Conservation (phyloP, 2,113 vertebrate species). For the Desmodus rotundus region DNA sequence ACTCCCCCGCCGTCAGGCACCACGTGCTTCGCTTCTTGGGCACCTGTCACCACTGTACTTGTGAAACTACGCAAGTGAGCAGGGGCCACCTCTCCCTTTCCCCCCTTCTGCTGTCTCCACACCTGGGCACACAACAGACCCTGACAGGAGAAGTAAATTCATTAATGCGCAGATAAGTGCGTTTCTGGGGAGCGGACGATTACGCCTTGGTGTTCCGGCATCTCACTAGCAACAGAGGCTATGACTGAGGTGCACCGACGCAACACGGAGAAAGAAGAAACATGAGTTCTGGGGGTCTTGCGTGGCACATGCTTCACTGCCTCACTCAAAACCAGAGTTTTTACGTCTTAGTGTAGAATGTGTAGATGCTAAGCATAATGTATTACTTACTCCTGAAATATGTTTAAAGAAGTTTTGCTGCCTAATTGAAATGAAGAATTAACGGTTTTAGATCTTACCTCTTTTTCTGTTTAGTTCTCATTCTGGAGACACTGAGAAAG, state of each 20-base stretch:
- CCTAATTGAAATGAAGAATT: not conserved
- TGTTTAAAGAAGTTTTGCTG: not conserved
- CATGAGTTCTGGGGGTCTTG: not conserved
- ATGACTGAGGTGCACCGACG: not conserved
- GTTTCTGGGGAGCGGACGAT: not conserved
- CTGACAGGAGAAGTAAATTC: not conserved
- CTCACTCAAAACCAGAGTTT: not conserved
- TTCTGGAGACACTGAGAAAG: not conserved
- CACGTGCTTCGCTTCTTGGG: not conserved
- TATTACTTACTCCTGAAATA: not conserved
- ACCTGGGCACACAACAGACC: not conserved
- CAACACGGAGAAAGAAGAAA: no score
- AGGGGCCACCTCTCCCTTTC: not conserved
- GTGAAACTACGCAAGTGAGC: not conserved
- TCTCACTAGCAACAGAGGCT: not conserved
- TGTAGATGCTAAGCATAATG: not conserved
- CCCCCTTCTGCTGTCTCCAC: not conserved
- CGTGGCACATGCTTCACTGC: not conserved
- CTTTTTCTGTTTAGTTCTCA: not conserved
- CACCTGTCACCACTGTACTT: no score
- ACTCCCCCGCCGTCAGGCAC: no score
- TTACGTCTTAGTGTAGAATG: not conserved
- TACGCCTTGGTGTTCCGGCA: not conserved
- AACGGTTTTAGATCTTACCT: not conserved
- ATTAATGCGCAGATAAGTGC: no score